Evolutionary conservation across 2,888 invertebrate species (phyloP), one percentile per base, ranked within the genome.

Genomic region (Ormyrus nitidulus): DNA sequence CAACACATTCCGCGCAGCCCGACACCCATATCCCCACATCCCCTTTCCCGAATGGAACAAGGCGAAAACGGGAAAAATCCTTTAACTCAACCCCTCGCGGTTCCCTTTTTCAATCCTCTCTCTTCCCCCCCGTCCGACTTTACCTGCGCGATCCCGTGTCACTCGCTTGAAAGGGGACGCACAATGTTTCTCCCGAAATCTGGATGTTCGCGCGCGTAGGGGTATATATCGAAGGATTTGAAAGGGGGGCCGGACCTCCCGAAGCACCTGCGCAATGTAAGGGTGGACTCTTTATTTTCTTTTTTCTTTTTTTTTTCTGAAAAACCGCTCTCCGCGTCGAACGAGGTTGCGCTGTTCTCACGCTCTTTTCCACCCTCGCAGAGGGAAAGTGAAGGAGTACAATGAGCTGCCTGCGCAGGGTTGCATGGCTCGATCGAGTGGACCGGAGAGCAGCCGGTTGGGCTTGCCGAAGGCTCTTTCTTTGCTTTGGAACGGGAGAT

Each of bases 1-100:
- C 86, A 86, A 86, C 87, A 87, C 88, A 88, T 87, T 84, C 85
- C 87, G 87, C 56, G 6, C 46, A 8, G 34, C 56, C 54, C 19
- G 44, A 44, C 54, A 9, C 66, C 51, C 34, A 19, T 19, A 19
- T 19, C 19, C 19, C 19, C 19, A 19, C 19, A 19, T n/a, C 51
- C 65, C 78, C 19, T 62, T 56, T 69, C 70, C 79, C 78, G 73
- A 82, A 58, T 65, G 61, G 76, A 69, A 56, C 54, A n/a, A 80
- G 64, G 51, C 19, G 13, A 77, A 81, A 75, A 80, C 72, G 70
- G 85, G 85, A 85, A 87, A 84, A 85, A 84, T 80, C 76, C 80
- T 81, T 81, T 70, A 76, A 81, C 72, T 62, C 70, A 68, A 78
- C 80, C 75, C 69, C 53, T 44, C 59, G 58, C 53, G 9, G 10